A percentile compares a stretch with the other conserved stretches of the same genome.
Evolutionary conservation across 2,797 vertebrate genomes (phyloP).

Genomic region (Onychomys arenicola): DNA sequence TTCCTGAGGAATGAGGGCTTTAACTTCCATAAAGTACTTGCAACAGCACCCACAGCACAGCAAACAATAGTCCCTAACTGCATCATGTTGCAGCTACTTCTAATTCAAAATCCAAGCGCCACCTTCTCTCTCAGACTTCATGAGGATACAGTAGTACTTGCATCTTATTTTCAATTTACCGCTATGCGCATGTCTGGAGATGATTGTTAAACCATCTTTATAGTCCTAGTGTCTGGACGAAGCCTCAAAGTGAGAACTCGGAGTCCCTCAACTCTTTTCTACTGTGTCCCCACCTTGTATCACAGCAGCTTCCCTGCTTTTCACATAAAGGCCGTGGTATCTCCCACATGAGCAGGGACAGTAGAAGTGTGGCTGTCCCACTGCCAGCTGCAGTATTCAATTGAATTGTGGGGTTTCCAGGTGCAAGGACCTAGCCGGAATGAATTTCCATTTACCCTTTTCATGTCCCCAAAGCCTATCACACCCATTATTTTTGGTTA

Average conservation of each 20-base stretch:
- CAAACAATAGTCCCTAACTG: neutral
- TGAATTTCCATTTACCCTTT: neutral
- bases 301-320: neutral
- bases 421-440: neutral
- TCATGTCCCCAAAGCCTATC: neutral
- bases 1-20: neutral
- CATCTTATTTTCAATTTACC: conserved; percentile 1
- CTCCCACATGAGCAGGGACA: neutral
- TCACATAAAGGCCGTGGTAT: neutral
- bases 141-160: too few relatives aligned
- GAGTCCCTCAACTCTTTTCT: neutral
- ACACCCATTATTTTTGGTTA: neutral
- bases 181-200: neutral
- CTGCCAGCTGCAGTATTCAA: neutral
- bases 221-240: neutral
- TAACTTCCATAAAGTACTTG: neutral
- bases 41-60: neutral
- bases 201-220: neutral
- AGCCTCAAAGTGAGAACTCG: neutral
- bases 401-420: neutral
- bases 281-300: neutral
- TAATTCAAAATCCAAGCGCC: neutral
- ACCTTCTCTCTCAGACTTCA: neutral
- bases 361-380: neutral
- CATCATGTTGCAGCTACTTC: neutral